Conservation (phyloP, 2,888 invertebrate species). For the Catocala fraxini region DNA sequence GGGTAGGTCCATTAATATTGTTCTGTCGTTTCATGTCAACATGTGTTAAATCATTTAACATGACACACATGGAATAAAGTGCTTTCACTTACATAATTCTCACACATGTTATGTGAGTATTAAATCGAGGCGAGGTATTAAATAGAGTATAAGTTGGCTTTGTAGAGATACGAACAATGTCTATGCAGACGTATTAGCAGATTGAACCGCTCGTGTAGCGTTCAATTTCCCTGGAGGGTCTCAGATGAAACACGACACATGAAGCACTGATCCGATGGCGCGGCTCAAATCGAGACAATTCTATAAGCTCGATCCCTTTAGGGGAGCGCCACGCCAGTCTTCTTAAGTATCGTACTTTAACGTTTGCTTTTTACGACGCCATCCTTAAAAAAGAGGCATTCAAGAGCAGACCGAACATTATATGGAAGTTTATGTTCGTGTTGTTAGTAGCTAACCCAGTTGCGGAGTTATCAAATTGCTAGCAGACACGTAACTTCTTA, state of each 20-base stretch:
- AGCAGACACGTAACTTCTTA: no score
- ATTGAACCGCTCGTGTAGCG: constrained; percentile 58
- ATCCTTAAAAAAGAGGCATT: constrained; percentile 29
- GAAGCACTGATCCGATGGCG: constrained; percentile 49
- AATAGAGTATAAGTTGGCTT: constrained; percentile 22
- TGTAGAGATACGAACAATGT: constrained; percentile 11
- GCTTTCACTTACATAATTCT: constrained; percentile 27
- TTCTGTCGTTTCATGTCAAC: constrained; percentile 28
- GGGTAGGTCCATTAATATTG: constrained; percentile 22
- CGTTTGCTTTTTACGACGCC: constrained; percentile 46
- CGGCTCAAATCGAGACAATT: constrained; percentile 60
- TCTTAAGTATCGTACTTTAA: constrained; percentile 40
- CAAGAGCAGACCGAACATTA: not conserved
- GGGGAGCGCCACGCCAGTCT: constrained; percentile 28
- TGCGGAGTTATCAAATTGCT: no score
- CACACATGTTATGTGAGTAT: constrained; percentile 6
- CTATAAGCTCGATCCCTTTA: constrained; percentile 52
- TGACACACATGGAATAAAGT: constrained; percentile 13
- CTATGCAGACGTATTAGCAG: constrained; percentile 54
- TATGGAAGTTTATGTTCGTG: not conserved
- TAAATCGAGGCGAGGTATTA: constrained; percentile 12
- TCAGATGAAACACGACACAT: constrained; percentile 46
- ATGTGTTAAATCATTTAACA: constrained; percentile 26
- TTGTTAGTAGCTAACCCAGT: no score
- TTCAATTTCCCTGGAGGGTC: constrained; percentile 65